Base-by-base conservation (phyloP, 2,888 invertebrate genomes). In the Pyrgus malvae region DNA sequence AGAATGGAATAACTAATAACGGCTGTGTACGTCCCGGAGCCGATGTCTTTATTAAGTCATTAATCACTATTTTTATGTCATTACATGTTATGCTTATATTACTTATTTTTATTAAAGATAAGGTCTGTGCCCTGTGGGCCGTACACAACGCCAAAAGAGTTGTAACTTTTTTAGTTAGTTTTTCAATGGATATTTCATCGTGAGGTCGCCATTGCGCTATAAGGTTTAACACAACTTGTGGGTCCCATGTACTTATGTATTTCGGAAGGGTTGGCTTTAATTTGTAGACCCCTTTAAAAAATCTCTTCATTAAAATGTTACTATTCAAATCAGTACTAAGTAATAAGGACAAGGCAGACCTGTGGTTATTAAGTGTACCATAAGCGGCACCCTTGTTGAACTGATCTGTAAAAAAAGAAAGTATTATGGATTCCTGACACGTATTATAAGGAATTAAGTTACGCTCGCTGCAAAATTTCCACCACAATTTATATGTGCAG, bases 301-400 rank as follows among this genome's bases (percentile, higher is more conserved):
- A 42, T 0, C 68, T 42, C 42, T 64, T 70, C 1, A 68, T 35
- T 0, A 19, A 9, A 2, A 62, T 59, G 7, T 70, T 54, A 9
- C 55, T 50, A 0, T 58, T 57, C 4, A 70, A 7, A 35, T 64
- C 58, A 55, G 49, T 62, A 1, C 62, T 65, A 14, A 68, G 16
- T 3, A 70, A 51, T n/a, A 68, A 46, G 0, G 67, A 62, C 19
- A 69, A 8, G 1, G 71, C 66, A 1, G 70, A 70, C 0, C 69
- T 56, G 29, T 70, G 68, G 14, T 27, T 58, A 37, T 69, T 70
- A 0, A 69, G 11, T 1, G 61, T 44, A 0, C 66, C 63, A 27
- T 68, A 70, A 1, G 60, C 31, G 9, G 50, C 48, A 9, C 64
- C 66, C 1, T 59, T 61, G 14, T 65, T 46, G 48, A 62, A 69